These are phyloP conservation scores for Disparrhopalites patrizii DNA, from an alignment of 2,888 invertebrate genomes.

Conservation along the genomic window DNA sequence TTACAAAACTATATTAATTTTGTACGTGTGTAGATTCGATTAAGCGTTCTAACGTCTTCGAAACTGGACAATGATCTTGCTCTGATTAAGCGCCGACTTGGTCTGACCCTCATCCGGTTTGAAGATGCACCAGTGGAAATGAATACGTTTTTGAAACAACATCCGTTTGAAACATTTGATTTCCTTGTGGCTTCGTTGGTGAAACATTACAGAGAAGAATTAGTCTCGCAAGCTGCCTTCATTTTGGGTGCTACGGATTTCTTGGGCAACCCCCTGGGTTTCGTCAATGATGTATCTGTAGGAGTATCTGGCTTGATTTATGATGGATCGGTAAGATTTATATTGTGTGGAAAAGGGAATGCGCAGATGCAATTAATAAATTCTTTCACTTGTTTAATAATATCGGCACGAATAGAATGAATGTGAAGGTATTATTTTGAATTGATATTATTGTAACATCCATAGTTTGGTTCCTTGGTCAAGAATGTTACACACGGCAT, in stretches of 20 bases:
- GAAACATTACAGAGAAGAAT: slow-evolving; percentile 83
- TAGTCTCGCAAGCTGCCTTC: slow-evolving; percentile 91
- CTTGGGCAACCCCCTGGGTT: slow-evolving; percentile 93
- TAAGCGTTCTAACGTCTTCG: slow-evolving; percentile 84
- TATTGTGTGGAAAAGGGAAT: too few relatives aligned
- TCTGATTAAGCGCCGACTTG: slow-evolving; percentile 76
- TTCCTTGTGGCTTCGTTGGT: slow-evolving; percentile 75
- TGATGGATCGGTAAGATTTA: slow-evolving; percentile 64
- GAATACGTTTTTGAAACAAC: slow-evolving; percentile 77
- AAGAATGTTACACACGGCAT: slow-evolving; percentile 96
- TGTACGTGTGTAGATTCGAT: slow-evolving; percentile 61
- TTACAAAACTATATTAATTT: background rate
- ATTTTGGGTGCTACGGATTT: slow-evolving; percentile 97
- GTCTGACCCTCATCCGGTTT: slow-evolving; percentile 86
- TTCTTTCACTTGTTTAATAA: background rate
- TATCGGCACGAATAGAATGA: background rate
- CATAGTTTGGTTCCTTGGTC: slow-evolving; percentile 76
- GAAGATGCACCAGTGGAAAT: slow-evolving; percentile 94
- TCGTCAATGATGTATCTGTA: slow-evolving; percentile 92
- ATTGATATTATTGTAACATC: background rate
- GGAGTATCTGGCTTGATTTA: slow-evolving; percentile 86
- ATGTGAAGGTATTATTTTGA: background rate
- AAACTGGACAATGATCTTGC: slow-evolving; percentile 73
- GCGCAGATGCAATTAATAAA: too few relatives aligned
- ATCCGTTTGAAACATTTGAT: slow-evolving; percentile 87